Percentiles rank a stretch among this genome's conserved stretches.
Conservation (phyloP, 2,797 vertebrate genomes). For the Gymnothorax reevesii region DNA sequence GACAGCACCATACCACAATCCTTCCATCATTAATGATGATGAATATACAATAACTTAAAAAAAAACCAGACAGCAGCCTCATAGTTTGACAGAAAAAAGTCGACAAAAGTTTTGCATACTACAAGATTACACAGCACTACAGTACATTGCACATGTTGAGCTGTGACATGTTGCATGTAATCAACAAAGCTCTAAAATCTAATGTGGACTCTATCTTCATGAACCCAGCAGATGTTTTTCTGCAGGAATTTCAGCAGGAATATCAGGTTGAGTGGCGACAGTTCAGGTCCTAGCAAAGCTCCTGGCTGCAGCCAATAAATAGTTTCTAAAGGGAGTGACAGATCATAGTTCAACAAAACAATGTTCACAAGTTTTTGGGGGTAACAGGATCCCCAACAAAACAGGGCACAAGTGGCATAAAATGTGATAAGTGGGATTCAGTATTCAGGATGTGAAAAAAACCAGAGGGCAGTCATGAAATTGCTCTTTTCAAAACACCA, state of each 20-base stretch:
- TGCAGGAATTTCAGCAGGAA: constrained; percentile 49
- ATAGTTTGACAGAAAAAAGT: too few relatives aligned
- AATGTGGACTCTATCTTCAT: neutral
- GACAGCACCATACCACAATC: too few relatives aligned
- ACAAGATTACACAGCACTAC: too few relatives aligned
- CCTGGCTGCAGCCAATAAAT: neutral
- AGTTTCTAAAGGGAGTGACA: constrained; percentile 51
- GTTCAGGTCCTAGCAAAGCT: constrained; percentile 47
- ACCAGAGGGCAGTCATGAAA: neutral
- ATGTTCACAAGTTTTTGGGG: constrained; percentile 54
- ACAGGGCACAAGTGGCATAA: constrained; percentile 53
- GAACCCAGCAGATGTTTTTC: constrained; percentile 49
- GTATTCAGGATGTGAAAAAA: constrained; percentile 45
- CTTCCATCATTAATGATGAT: too few relatives aligned
- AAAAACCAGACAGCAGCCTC: too few relatives aligned
- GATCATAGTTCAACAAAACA: constrained; percentile 55
- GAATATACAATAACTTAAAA: too few relatives aligned
- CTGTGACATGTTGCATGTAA: neutral
- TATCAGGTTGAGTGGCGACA: constrained; percentile 50
- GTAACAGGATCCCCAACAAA: constrained; percentile 45
- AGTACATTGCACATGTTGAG: too few relatives aligned
- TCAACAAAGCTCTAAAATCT: neutral
- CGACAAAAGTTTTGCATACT: too few relatives aligned
- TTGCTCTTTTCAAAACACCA: neutral
- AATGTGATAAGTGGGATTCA: constrained; percentile 50